phyloP scores from a whole-genome alignment of 2,888 invertebrate species.

The Allygus modestus region DNA sequence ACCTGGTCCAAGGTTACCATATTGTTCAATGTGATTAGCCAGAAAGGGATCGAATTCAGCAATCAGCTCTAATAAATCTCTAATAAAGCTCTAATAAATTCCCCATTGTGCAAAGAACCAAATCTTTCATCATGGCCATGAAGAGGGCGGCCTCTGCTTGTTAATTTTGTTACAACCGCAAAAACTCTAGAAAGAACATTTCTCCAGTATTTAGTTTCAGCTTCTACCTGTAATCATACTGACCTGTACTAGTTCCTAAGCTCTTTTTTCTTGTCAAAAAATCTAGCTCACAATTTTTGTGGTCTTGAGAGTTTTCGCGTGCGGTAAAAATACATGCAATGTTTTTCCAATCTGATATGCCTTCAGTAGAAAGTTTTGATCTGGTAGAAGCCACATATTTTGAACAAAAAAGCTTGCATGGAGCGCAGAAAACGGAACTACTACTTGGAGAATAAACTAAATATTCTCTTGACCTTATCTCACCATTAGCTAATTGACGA shows the following conservation, averaged over 20 bases:
- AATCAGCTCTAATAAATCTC: constrained; percentile 35
- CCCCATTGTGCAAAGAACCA: constrained; percentile 46
- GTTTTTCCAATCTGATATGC: constrained; percentile 56
- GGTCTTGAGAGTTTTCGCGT: constrained; percentile 51
- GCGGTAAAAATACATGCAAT: constrained; percentile 39
- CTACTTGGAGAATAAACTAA: constrained; percentile 55
- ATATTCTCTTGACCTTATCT: constrained; percentile 54
- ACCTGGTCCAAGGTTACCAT: constrained; percentile 10
- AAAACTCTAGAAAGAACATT: constrained; percentile 49
- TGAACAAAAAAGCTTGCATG: constrained; percentile 53
- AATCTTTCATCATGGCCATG: constrained; percentile 46
- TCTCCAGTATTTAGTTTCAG: constrained; percentile 46
- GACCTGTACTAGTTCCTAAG: constrained; percentile 36
- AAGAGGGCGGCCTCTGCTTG: constrained; percentile 49
- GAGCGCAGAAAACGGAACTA: constrained; percentile 57
- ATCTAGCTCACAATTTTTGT: constrained; percentile 50
- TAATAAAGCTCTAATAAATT: constrained; percentile 29
- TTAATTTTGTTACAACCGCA: constrained; percentile 43
- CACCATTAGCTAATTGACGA: constrained; percentile 51
- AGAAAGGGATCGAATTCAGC: too few species aligned
- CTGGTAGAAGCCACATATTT: constrained; percentile 43
- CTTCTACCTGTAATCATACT: constrained; percentile 23
- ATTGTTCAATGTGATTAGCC: constrained; percentile 25
- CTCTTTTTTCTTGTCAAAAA: constrained; percentile 38
- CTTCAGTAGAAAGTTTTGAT: constrained; percentile 57